Conservation (phyloP, 2,113 vertebrate genomes). For the Misgurnus mizolepis region DNA sequence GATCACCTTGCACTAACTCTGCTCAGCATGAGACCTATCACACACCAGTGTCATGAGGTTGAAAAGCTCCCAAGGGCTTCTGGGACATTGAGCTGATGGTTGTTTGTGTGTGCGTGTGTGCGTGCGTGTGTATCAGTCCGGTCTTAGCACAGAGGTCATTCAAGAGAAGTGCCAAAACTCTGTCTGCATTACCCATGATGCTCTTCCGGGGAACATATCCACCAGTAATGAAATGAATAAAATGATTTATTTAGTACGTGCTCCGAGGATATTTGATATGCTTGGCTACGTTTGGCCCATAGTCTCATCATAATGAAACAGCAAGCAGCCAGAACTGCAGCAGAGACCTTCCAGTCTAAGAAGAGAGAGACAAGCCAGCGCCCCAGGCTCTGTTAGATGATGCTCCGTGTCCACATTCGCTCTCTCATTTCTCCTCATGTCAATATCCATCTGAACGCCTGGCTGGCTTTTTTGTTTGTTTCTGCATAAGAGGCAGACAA, state of each 20-base stretch:
- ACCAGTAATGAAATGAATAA: slow-evolving; percentile 74
- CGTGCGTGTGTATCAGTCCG: not conserved
- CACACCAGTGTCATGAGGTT: not conserved
- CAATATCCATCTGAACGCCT: slow-evolving; percentile 63
- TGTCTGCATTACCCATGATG: slow-evolving; percentile 66
- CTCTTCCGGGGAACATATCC: slow-evolving; percentile 71
- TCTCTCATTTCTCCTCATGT: slow-evolving; percentile 74
- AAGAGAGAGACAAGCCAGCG: slow-evolving; percentile 64
- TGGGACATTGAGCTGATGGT: not conserved
- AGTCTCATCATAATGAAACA: slow-evolving; percentile 80
- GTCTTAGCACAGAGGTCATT: slow-evolving; percentile 37
- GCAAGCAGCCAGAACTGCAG: slow-evolving; percentile 71
- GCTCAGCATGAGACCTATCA: not conserved
- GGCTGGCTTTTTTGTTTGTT: slow-evolving; percentile 41
- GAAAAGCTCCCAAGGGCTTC: not conserved
- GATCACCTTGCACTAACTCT: slow-evolving; percentile 1
- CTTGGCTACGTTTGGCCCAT: slow-evolving; percentile 77
- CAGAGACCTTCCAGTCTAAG: slow-evolving; percentile 69
- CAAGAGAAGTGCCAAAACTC: slow-evolving; percentile 55
- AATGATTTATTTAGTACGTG: slow-evolving; percentile 78
- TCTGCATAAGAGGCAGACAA: slow-evolving; percentile 46
- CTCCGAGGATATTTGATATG: slow-evolving; percentile 79
- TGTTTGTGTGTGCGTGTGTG: not conserved
- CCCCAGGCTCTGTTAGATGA: slow-evolving; percentile 73
- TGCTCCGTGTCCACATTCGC: slow-evolving; percentile 70